phyloP scores from a whole-genome alignment of 2,113 vertebrate genomes.

The Choloepus hoffmanni region DNA sequence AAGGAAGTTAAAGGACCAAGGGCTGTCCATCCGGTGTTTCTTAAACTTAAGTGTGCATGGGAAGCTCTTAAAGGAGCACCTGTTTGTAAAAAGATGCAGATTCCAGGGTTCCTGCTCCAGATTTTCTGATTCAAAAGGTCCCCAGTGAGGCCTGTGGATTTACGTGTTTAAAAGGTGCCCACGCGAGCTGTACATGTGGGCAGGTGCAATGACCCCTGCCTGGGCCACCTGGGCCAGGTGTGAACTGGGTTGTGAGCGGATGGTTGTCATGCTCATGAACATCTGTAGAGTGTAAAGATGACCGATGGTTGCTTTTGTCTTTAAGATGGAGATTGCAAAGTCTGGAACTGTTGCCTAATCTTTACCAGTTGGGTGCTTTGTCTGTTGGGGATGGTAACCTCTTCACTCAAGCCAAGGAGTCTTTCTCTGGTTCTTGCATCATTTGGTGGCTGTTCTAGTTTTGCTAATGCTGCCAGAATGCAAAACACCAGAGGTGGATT shows the following conservation, averaged over 20 bases:
- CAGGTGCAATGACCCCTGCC: background rate
- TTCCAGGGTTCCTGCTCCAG: background rate
- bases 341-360: background rate
- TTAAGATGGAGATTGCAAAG: background rate
- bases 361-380: background rate
- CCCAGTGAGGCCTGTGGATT: background rate
- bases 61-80: background rate
- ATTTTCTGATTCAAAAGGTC: background rate
- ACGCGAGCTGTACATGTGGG: background rate
- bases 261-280: background rate
- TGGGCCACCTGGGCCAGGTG: too few species aligned
- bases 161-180: background rate
- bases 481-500: too few species aligned
- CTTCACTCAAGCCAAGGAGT: background rate
- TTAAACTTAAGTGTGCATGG: background rate
- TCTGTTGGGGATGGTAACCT: background rate
- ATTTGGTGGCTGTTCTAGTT: background rate
- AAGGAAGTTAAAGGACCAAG: background rate
- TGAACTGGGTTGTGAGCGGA: background rate
- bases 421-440: background rate
- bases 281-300: background rate
- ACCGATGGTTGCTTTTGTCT: background rate
- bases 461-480: too few species aligned
- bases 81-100: constrained; percentile 24
- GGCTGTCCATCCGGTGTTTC: background rate